Evolutionary conservation across 2,888 invertebrate species (phyloP).

Genomic region (Stenchaetothrips biformis): DNA sequence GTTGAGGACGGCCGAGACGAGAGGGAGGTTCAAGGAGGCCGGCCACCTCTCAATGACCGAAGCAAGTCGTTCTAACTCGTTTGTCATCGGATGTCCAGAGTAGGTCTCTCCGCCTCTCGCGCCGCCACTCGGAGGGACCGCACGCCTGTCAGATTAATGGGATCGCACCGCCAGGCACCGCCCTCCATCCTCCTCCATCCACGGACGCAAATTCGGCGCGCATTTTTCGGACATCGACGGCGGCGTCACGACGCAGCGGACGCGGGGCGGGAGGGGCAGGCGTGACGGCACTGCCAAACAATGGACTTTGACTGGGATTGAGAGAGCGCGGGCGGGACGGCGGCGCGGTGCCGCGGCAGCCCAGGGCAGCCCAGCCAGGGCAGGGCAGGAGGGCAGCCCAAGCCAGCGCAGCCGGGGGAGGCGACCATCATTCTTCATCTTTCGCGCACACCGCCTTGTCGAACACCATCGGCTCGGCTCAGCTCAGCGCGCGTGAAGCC

Average conservation of each 20-base stretch:
- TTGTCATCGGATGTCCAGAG: neutral
- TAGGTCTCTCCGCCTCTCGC: neutral
- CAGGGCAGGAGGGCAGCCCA: neutral
- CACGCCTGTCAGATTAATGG: no score
- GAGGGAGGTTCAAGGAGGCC: neutral
- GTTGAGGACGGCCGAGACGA: neutral
- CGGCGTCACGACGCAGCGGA: no score
- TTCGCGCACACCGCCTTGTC: neutral
- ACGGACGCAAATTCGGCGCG: no score
- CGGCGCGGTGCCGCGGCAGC: neutral
- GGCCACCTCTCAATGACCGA: neutral
- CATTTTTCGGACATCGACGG: no score
- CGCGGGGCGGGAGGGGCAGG: neutral
- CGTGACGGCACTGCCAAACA: neutral
- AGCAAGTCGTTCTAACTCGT: neutral
- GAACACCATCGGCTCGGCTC: slow-evolving; percentile 3
- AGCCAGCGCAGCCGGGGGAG: neutral
- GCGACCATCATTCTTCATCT: slow-evolving; percentile 6
- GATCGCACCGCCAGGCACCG: no score
- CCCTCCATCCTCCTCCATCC: no score
- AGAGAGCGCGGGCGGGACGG: neutral
- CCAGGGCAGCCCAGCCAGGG: neutral
- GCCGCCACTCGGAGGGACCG: no score
- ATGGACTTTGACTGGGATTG: neutral
- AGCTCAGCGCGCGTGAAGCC: neutral